These are phyloP conservation scores for Acleris laterana DNA, from an alignment of 2,888 invertebrate genomes.

Conservation along the genomic window DNA sequence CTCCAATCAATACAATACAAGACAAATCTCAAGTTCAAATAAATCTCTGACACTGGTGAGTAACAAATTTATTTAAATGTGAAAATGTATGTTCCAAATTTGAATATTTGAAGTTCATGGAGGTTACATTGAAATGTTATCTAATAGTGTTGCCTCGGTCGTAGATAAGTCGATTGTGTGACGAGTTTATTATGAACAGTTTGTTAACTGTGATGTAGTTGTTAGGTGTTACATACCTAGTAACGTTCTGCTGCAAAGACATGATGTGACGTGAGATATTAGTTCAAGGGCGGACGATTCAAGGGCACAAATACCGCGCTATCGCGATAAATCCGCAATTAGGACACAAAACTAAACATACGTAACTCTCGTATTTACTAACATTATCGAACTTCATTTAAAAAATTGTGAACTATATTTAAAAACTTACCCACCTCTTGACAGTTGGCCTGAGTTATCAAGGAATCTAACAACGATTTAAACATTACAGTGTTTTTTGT, in stretches of 20 bases:
- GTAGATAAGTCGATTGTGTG: conserved; percentile 16
- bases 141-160: conserved; percentile 51
- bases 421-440: conserved; percentile 91
- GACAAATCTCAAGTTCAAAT: conserved; percentile 1
- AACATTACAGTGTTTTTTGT: conserved; percentile 85
- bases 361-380: conserved; percentile 38
- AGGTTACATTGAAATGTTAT: conserved; percentile 69
- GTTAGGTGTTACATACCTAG: conserved; percentile 39
- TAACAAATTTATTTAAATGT: conserved; percentile 16
- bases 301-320: conserved; percentile 59
- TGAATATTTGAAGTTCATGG: conserved; percentile 49
- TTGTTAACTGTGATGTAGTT: conserved; percentile 34
- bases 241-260: conserved; percentile 43
- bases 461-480: conserved; percentile 85
- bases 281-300: conserved; percentile 75
- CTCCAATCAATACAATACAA: not conserved
- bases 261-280: conserved; percentile 53
- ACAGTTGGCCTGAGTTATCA: conserved; percentile 87
- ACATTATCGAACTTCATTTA: conserved; percentile 13
- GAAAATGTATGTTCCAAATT: conserved; percentile 28
- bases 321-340: conserved; percentile 42
- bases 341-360: conserved; percentile 17
- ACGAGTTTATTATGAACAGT: conserved; percentile 15
- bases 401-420: conserved; percentile 41
- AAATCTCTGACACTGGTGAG: conserved; percentile 23